phyloP scores from a whole-genome alignment of 2,888 invertebrate species.

The Bombyx huttoni region DNA sequence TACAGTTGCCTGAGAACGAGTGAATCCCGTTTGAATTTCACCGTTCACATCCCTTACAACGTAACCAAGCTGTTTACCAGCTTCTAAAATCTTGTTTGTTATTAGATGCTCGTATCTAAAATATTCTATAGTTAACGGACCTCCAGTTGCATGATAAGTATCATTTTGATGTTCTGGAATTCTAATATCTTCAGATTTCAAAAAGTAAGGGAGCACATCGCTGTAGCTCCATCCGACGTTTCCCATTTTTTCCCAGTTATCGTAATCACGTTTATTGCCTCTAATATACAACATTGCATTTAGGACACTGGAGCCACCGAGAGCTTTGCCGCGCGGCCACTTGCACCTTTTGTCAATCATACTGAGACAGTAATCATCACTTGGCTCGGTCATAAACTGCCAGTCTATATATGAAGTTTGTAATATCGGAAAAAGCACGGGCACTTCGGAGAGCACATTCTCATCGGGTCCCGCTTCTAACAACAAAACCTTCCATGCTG shows the following conservation, averaged over 20 bases:
- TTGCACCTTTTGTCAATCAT: slow-evolving; percentile 77
- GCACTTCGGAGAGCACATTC: slow-evolving; percentile 79
- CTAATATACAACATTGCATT: slow-evolving; percentile 93
- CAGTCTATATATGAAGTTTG: slow-evolving; percentile 85
- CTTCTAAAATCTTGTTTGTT: slow-evolving; percentile 77
- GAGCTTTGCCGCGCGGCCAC: slow-evolving; percentile 85
- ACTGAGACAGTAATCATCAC: slow-evolving; percentile 76
- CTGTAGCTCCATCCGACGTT: slow-evolving; percentile 84
- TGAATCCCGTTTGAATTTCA: slow-evolving; percentile 83
- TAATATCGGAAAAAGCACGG: slow-evolving; percentile 78
- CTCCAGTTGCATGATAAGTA: slow-evolving; percentile 78
- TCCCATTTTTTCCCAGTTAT: slow-evolving; percentile 85
- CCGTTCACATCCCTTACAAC: slow-evolving; percentile 82
- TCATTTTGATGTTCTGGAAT: slow-evolving; percentile 73
- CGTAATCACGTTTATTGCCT: slow-evolving; percentile 88
- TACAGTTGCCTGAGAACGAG: slow-evolving; percentile 82
- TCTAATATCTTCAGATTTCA: slow-evolving; percentile 83
- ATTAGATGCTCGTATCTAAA: slow-evolving; percentile 80
- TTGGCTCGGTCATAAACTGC: slow-evolving; percentile 85
- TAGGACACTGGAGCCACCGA: slow-evolving; percentile 86
- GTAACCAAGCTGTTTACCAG: slow-evolving; percentile 80
- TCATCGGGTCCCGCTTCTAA: slow-evolving; percentile 87
- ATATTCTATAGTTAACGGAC: slow-evolving; percentile 81
- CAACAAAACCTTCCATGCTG: slow-evolving; percentile 80
- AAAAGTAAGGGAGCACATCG: slow-evolving; percentile 82